phyloP scores from a whole-genome alignment of 1,140 invertebrate genomes.

The Mizuhopecten yessoensis region DNA sequence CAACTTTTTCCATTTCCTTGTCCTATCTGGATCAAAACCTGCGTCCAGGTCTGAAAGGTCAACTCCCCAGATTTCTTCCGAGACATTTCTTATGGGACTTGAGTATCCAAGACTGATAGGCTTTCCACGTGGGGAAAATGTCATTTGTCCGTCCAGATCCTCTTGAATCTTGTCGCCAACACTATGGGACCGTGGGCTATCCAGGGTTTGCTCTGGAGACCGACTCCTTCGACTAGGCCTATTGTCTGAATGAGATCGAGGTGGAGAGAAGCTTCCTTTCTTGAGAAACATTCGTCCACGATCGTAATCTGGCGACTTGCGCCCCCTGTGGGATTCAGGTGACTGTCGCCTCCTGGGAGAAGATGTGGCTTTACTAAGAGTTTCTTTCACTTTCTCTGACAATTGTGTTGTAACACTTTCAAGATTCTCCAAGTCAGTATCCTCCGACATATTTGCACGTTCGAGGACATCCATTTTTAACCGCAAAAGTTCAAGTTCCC shows the following conservation, averaged over 20 bases:
- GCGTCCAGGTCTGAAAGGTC: slow-evolving; percentile 65
- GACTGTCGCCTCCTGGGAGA: slow-evolving; percentile 50
- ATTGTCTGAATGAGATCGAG: slow-evolving; percentile 53
- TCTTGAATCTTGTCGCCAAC: slow-evolving; percentile 58
- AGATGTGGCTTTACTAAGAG: slow-evolving; percentile 48
- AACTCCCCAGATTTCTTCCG: slow-evolving; percentile 76
- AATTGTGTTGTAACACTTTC: slow-evolving; percentile 59
- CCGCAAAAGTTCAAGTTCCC: slow-evolving; percentile 60
- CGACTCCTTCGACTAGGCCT: not conserved
- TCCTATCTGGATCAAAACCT: slow-evolving; percentile 62
- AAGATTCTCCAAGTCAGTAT: slow-evolving; percentile 58
- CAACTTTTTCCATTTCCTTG: slow-evolving; percentile 65
- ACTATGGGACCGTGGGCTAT: not conserved
- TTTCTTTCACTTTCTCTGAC: slow-evolving; percentile 59
- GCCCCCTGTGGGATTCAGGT: slow-evolving; percentile 45
- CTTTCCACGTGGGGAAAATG: slow-evolving; percentile 66
- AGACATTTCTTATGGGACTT: slow-evolving; percentile 76
- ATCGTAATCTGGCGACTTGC: slow-evolving; percentile 54
- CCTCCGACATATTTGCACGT: slow-evolving; percentile 60
- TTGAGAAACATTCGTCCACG: slow-evolving; percentile 57
- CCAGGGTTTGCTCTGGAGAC: slow-evolving; percentile 52
- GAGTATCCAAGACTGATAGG: slow-evolving; percentile 75
- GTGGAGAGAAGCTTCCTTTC: slow-evolving; percentile 42
- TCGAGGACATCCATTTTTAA: slow-evolving; percentile 64
- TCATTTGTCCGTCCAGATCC: slow-evolving; percentile 66